A percentile compares a stretch with the other conserved stretches of the same genome.
Conservation (phyloP, 2,113 vertebrate genomes). For the Ammodramus savannarum region DNA sequence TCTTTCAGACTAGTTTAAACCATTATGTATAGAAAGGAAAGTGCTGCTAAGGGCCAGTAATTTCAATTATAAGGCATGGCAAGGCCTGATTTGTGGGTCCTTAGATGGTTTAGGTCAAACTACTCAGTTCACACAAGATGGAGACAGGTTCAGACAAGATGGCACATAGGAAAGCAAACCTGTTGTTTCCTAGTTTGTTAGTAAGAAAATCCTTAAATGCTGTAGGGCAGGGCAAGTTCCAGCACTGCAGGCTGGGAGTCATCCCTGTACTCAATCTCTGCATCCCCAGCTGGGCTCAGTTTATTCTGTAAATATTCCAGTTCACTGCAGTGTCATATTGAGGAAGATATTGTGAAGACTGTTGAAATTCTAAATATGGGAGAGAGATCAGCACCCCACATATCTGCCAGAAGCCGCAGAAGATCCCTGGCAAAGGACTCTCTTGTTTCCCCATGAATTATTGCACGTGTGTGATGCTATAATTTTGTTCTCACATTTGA, state of each 20-base stretch:
- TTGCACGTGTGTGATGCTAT: background rate
- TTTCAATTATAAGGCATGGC: background rate
- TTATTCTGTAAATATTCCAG: background rate
- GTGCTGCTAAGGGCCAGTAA: background rate
- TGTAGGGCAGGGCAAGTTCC: background rate
- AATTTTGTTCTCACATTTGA: background rate
- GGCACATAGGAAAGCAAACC: background rate
- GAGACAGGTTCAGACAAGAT: background rate
- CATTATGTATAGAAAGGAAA: background rate
- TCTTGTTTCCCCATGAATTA: background rate
- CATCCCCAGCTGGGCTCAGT: background rate
- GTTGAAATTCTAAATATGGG: background rate
- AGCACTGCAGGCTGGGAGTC: background rate
- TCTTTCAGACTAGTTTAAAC: background rate
- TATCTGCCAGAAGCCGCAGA: background rate
- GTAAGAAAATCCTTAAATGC: background rate
- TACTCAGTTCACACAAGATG: background rate
- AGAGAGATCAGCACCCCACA: background rate
- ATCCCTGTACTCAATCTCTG: background rate
- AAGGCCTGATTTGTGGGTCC: background rate
- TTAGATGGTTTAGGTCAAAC: background rate
- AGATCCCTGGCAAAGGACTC: background rate
- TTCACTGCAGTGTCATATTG: background rate
- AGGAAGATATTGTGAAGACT: no score
- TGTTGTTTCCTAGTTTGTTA: background rate